A percentile compares a stretch with the other conserved stretches of the same genome.
phyloP scores from a whole-genome alignment of 2,797 vertebrate species.

The Thripadectes ignobilis region DNA sequence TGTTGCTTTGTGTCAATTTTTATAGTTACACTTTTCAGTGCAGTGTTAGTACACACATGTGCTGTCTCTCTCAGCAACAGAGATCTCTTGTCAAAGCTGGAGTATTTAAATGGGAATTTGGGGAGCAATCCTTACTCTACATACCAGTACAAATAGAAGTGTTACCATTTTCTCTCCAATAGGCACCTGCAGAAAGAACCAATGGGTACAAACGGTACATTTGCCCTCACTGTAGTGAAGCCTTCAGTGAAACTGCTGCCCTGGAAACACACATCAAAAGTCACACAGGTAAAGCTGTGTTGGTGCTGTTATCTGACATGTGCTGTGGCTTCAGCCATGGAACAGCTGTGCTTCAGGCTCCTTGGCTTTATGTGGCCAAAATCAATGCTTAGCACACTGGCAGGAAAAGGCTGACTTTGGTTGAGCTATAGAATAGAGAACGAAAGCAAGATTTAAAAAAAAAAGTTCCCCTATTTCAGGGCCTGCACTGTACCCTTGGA shows the following conservation, averaged over 20 bases:
- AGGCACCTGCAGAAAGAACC: conserved; percentile 70
- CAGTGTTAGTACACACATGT: rapidly evolving
- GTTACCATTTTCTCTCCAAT: background rate
- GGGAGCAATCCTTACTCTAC: background rate
- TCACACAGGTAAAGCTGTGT: conserved; percentile 82
- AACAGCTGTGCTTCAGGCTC: background rate
- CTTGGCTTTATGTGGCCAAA: background rate
- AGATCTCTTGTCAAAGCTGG: background rate
- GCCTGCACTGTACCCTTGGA: background rate
- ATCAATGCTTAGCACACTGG: background rate
- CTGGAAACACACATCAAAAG: conserved; percentile 89
- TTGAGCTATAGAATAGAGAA: background rate
- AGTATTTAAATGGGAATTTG: background rate
- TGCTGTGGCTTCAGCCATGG: background rate
- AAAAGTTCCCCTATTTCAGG: background rate
- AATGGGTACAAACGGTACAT: conserved; percentile 76
- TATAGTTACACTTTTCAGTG: background rate
- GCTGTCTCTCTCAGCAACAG: background rate
- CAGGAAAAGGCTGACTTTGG: background rate
- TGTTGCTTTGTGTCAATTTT: background rate
- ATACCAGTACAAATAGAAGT: background rate
- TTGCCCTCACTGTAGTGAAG: conserved; percentile 90
- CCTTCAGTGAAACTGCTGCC: conserved; percentile 84
- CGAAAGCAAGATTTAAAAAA: background rate
- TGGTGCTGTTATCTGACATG: background rate